A percentile compares a stretch with the other conserved stretches of the same genome.
Evolutionary conservation across 2,797 vertebrate species (phyloP).

Genomic region (Pampus argenteus): DNA sequence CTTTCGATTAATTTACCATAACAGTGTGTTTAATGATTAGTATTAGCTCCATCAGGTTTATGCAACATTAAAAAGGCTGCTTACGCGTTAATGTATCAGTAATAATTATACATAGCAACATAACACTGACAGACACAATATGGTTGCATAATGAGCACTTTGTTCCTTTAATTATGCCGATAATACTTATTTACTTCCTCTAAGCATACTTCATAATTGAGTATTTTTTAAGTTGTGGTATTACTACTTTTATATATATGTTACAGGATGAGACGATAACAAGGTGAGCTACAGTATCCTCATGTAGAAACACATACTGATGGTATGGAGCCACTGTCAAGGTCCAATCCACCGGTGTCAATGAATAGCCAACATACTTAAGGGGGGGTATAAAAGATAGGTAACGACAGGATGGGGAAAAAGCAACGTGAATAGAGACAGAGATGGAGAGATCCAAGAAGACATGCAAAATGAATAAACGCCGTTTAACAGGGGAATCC

Average conservation of each 20-base stretch:
- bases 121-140: too few relatives aligned
- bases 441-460: conserved; percentile 23
- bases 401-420: conserved; percentile 3
- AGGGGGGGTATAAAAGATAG: not conserved
- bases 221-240: not conserved
- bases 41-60: too few relatives aligned
- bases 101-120: too few relatives aligned
- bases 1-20: too few relatives aligned
- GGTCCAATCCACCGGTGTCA: not conserved
- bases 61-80: too few relatives aligned
- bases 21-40: too few relatives aligned
- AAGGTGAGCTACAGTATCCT: not conserved
- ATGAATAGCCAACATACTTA: not conserved
- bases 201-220: not conserved
- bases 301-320: not conserved
- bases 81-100: too few relatives aligned
- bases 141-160: too few relatives aligned
- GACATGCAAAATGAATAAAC: conserved; percentile 72
- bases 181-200: too few relatives aligned
- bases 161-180: too few relatives aligned
- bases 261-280: not conserved
- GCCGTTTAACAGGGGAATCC: conserved; percentile 52
- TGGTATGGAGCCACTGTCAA: conserved; percentile 7
- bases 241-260: not conserved
- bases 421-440: conserved; percentile 11